Evolutionary conservation across 2,888 invertebrate genomes (phyloP).

Genomic region (Lutraria lutraria): DNA sequence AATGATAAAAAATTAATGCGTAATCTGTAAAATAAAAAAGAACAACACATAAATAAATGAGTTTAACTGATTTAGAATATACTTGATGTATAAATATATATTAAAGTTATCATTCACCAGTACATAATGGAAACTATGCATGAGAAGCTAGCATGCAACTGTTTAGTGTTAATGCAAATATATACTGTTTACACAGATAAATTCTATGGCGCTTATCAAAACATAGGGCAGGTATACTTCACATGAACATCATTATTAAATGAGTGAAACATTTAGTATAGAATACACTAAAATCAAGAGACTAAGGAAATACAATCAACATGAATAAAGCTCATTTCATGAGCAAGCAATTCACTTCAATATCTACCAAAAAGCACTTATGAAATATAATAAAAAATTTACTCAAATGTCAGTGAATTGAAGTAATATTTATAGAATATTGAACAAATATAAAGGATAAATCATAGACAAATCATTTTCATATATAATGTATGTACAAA

Average conservation of each 20-base stretch:
- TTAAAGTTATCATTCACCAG: too few relatives aligned
- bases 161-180: constrained; percentile 4
- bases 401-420: background rate
- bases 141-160: background rate
- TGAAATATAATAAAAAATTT: background rate
- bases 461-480: background rate
- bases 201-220: background rate
- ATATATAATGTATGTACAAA: constrained; percentile 14
- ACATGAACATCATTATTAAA: background rate
- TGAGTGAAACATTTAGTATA: background rate
- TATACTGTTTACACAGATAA: background rate
- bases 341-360: background rate
- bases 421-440: constrained; percentile 14
- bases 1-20: too few relatives aligned
- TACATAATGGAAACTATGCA: too few relatives aligned
- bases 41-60: too few relatives aligned
- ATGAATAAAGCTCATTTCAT: constrained; percentile 12
- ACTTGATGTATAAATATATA: too few relatives aligned
- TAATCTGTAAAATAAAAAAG: too few relatives aligned
- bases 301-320: background rate
- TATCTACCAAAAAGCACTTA: background rate
- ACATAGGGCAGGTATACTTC: background rate
- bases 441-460: background rate
- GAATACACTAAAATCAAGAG: background rate
- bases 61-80: too few relatives aligned